phyloP scores from a whole-genome alignment of 2,888 invertebrate species.

The Leuctra nigra region DNA sequence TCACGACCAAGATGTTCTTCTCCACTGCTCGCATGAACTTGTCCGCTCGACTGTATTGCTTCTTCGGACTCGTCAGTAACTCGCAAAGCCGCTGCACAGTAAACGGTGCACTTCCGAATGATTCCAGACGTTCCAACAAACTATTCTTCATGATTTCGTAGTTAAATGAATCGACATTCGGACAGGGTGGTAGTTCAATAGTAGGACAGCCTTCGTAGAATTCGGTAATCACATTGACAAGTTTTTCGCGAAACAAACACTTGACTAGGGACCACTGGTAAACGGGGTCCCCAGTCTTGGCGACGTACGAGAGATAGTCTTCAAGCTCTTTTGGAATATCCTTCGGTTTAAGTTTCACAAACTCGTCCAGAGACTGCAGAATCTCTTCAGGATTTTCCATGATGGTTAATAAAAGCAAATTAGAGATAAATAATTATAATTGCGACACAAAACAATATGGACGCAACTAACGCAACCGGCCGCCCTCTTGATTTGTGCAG shows the following conservation, averaged over 20 bases:
- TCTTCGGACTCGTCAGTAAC: constrained; percentile 79
- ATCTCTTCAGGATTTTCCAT: constrained; percentile 86
- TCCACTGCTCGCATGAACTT: constrained; percentile 96
- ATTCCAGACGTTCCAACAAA: constrained; percentile 71
- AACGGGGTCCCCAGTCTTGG: constrained; percentile 89
- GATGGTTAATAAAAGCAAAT: constrained; percentile 12
- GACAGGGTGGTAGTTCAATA: constrained; percentile 75
- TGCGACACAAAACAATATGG: neutral
- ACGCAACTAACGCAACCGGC: neutral
- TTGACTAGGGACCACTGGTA: constrained; percentile 88
- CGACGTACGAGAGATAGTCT: constrained; percentile 83
- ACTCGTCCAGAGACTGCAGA: constrained; percentile 75
- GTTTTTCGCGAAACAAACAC: constrained; percentile 80
- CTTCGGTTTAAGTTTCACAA: constrained; percentile 67
- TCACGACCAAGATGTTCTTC: constrained; percentile 85
- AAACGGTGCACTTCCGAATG: constrained; percentile 86
- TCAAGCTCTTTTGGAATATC: constrained; percentile 85
- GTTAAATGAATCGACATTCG: constrained; percentile 86
- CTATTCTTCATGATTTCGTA: constrained; percentile 83
- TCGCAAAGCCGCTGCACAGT: constrained; percentile 95
- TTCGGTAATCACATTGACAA: constrained; percentile 78
- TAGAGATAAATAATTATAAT: too few relatives aligned
- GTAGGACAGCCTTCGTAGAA: constrained; percentile 74
- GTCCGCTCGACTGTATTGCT: constrained; percentile 92
- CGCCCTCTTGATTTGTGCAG: too few relatives aligned